Conservation (phyloP, 2,113 vertebrate species). For the Nannospalax galili region DNA sequence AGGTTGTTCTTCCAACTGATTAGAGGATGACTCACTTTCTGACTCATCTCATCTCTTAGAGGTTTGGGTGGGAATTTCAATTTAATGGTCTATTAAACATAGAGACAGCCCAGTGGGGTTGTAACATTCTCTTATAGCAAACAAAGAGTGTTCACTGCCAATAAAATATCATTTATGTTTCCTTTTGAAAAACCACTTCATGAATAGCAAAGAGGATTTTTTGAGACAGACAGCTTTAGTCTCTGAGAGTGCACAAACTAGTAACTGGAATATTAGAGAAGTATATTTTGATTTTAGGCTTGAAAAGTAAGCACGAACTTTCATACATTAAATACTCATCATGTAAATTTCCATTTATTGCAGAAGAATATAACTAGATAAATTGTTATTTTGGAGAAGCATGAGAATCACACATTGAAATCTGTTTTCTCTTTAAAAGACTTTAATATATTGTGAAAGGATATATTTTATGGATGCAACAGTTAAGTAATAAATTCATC, state of each 20-base stretch:
- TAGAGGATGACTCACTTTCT: conserved; percentile 77
- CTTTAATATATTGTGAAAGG: conserved; percentile 2
- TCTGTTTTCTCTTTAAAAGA: conserved; percentile 9
- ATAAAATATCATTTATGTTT: conserved; percentile 61
- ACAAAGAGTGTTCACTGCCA: conserved; percentile 34
- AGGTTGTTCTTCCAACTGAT: conserved; percentile 72
- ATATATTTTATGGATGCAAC: not conserved
- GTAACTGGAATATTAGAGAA: conserved; percentile 6
- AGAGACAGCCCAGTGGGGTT: conserved; percentile 56
- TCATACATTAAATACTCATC: conserved; percentile 46
- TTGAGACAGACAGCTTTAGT: conserved; percentile 19
- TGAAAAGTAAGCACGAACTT: conserved; percentile 42
- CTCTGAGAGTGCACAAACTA: not conserved
- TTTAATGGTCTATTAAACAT: conserved; percentile 77
- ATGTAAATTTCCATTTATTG: conserved; percentile 16
- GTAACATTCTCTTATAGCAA: conserved; percentile 58
- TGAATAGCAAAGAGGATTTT: conserved; percentile 62
- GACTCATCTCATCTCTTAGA: conserved; percentile 75
- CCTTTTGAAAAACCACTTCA: conserved; percentile 47
- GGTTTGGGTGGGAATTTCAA: conserved; percentile 73
- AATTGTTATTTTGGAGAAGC: not conserved
- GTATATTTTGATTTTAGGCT: conserved; percentile 29
- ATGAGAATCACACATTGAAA: conserved; percentile 34
- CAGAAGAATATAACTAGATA: not conserved
- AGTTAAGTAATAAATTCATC: conserved; percentile 44